Evolutionary conservation across 2,888 invertebrate genomes (phyloP), one percentile per base, ranked within the genome.

Genomic region (Drosophila kuntzei): DNA sequence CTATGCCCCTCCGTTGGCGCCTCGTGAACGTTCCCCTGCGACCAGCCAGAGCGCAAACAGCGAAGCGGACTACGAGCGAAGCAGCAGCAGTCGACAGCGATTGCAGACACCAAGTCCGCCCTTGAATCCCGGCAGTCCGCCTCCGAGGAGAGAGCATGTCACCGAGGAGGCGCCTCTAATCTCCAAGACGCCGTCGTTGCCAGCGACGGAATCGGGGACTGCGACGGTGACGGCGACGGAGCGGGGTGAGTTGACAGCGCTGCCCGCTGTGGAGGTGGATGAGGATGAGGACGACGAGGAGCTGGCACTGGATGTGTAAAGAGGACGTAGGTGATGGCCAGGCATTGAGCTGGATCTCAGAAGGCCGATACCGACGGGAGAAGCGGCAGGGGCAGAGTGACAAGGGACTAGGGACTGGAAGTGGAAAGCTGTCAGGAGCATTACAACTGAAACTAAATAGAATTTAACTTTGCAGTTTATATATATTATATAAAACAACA

Each of bases 61-160:
- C 43, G 83, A 84, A 8, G 82, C 84, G n/a, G 83, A 84, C 12
- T 83, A 84, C 34, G 85, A 86, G 64, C 69, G 86, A 25, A 83
- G 85, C 46, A 81, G 74, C 77, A 80, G 76, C 76, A 89, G 69
- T 62, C 82, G 60, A 73, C 91, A 83, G 68, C 73, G 86, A 1
- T 46, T 82, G 59, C 76, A 81, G 36, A 82, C 89, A 18, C 91
- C 91, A 12, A 92, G 92, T 79, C 92, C 92, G 32, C 91, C 91
- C 18, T 65, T 92, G 2, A 92, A 92, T 89, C 92, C 92, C 1
- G 92, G 92, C 39, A 92, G 92, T 78, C 92, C 92, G 50, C 92
- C 92, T 6, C 90, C 90, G 12, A 83, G 91, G 0, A 61, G 55
- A 0, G 73, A 59, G 6, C 60, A 7, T 3, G 60, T 29, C 7